Conservation (phyloP, 2,113 vertebrate species). For the Prinia subflava region DNA sequence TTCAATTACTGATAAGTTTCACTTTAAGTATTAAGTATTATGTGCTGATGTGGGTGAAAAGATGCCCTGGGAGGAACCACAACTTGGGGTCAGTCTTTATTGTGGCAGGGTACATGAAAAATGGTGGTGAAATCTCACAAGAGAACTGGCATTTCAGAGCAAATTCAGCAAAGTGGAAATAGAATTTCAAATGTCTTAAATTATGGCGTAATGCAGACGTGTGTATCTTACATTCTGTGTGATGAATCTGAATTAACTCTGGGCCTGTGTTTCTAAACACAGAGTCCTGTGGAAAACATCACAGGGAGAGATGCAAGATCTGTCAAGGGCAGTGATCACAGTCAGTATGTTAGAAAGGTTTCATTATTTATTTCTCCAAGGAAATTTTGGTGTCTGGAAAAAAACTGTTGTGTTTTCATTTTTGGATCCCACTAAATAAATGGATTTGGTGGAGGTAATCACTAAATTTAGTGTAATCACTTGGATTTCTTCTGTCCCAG, state of each 20-base stretch:
- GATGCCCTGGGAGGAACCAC: background rate
- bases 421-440: background rate
- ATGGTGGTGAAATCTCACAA: background rate
- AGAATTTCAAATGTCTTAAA: background rate
- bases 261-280: background rate
- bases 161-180: background rate
- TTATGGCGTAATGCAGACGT: fast-evolving
- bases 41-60: fast-evolving
- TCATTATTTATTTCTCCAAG: background rate
- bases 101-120: background rate
- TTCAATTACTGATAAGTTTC: background rate
- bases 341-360: background rate
- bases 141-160: background rate
- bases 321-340: background rate
- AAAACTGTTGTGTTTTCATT: background rate
- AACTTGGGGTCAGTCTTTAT: background rate
- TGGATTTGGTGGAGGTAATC: background rate
- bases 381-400: background rate
- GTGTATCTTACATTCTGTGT: background rate
- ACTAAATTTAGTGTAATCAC: background rate
- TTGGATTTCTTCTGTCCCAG: background rate
- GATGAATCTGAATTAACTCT: background rate
- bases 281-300: background rate
- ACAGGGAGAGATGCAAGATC: background rate
- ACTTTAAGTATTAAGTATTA: background rate